Base-by-base conservation (phyloP, 2,797 vertebrate genomes). In the Paratrypauchen microcephalus region DNA sequence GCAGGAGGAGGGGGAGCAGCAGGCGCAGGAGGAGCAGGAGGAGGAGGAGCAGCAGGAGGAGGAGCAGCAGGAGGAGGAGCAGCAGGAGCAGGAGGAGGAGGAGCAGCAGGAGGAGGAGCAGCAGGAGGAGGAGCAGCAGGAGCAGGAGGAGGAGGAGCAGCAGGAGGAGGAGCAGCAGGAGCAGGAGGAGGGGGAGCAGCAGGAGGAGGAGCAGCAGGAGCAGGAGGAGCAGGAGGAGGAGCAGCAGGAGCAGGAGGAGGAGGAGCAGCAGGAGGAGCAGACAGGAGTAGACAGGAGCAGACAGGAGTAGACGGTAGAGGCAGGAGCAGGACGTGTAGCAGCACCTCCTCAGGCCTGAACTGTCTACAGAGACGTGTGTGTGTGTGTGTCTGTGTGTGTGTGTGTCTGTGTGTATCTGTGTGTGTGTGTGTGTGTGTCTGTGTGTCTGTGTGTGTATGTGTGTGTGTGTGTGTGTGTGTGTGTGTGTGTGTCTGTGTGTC, bases 1-100 rank as follows among this genome's bases (percentile, higher is more conserved):
- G 26, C 21, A 30, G 57, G 12, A 58, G 23, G 26, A 30, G 24
- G 15, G 16, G 24, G 12, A 28, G 56, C 12, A 23, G 19, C 28
- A 39, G 32, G 4, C 21, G 59, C 32, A 39, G 19, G 2, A 39
- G 59, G 59, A 61, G 30, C 59, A 39, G 96, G 94, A 1, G n/a
- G n/a, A n/a, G n/a, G n/a, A 39, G 39, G 39, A 41, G 39, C 39
- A 41, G 39, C 30, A 30, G 30, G 30, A 30, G 97, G 94, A 94
- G 97, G 97, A n/a, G n/a, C 28, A 2, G 28, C 97, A 96, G 95
- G 95, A 12, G 39, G 4, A 30, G 30, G 30, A 30, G 97, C 94
- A 94, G 97, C 97, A 96, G 95, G 95, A 95, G 95, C 95, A 95
- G 95, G 95, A 96, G n/a, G n/a, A n/a, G n/a, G n/a, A 94, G 93